Base-by-base conservation (phyloP, 2,888 invertebrate species). In the Gonocerus acuteangulatus region DNA sequence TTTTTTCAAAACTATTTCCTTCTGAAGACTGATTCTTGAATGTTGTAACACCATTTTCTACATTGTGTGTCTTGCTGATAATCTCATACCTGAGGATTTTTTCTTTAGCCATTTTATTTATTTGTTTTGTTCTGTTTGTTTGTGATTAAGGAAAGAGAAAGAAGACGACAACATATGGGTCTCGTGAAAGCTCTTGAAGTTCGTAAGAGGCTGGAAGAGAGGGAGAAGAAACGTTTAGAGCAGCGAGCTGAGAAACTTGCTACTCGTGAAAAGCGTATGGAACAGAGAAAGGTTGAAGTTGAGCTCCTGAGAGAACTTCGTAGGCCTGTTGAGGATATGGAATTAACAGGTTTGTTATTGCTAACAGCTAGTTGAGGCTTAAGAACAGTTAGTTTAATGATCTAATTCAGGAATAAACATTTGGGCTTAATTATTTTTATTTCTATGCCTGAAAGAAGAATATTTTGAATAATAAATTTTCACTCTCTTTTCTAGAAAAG, bases 311-410 rank as follows among this genome's bases (percentile, higher is more conserved):
- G 78, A 76, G 87, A 78, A 80, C 82, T 82, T 77, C 86, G 92
- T 70, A 89, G 92, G 73, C 94, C 95, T 0, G 86, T 89, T 69
- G 95, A 95, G 74, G 95, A 95, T 73, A 86, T 94, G 71, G 87
- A 92, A 68, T 76, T 95, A 15, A 80, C 83, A 62, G 80, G 81
- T 73, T 58, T 51, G 65, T 34, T 19, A 11, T 36, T n/a, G n/a
- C 4, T 39, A 39, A 39, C 4, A 7, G 4, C 11, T 9, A 15
- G 1, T 60, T 44, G 36, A 42, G 2, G 18, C 16, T 39, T 18
- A 27, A 3, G 2, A 47, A 2, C 16, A 34, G 34, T 34, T 34
- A 34, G 6, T 34, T 11, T 34, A 34, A 34, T 34, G 34, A 34
- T 34, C 34, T 34, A 9, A 34, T 34, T 9, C 11, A 34, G 6